Evolutionary conservation across 2,888 invertebrate genomes (phyloP), one percentile per base, ranked within the genome.

Genomic region (Acanthoscelides obtectus): DNA sequence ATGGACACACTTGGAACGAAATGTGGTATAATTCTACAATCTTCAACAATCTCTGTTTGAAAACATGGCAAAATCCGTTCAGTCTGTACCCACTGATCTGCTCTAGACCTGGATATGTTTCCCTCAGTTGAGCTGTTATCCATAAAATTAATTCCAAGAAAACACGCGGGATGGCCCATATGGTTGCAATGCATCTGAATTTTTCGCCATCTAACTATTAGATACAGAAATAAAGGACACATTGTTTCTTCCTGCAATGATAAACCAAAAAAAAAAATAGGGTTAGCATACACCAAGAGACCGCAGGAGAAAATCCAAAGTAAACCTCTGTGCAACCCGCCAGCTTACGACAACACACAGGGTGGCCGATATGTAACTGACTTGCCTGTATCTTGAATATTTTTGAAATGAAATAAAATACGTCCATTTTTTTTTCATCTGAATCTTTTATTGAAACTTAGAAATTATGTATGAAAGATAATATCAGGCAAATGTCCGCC

Each of bases 171-270:
- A 45, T 45, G 45, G 5, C 45, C 45, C 1, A 45, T 45, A 1
- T 45, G 45, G 17, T 45, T 45, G 45, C 45, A 45, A 45, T 45
- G 45, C 17, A 45, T 12, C 45, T 45, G 45, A 45, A 45, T 77
- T 6, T 72, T 70, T 45, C 72, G 71, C 79, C 79, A 79, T 68
- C 76, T 74, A 0, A 75, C 22, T 64, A 75, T 68, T 19, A 79
- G 21, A 63, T 77, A 79, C 19, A 79, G 21, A 6, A 79, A 73
- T 6, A 79, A 69, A 20, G 71, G 72, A 68, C 74, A 69, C 67
- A 75, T 72, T 2, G 71, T 69, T 27, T 73, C 72, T 67, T 74
- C 75, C 75, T 77, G 27, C n/a, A n/a, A n/a, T n/a, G n/a, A n/a
- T n/a, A n/a, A n/a, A n/a, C n/a, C n/a, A n/a, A n/a, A n/a, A n/a